Conservation (phyloP, 2,888 invertebrate species). For the Coenonympha arcania region DNA sequence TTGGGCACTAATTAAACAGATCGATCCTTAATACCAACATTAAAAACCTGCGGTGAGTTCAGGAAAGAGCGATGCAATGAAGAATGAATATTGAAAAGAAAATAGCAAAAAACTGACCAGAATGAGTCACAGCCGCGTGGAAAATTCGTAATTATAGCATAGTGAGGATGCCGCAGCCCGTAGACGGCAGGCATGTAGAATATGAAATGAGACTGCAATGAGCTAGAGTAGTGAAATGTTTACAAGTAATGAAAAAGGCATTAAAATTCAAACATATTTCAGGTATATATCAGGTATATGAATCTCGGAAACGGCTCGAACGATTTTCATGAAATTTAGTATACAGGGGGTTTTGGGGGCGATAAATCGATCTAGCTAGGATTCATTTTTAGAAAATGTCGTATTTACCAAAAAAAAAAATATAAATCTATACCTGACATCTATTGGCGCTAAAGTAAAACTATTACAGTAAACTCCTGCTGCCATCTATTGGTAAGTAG, state of each 20-base stretch:
- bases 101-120: background rate
- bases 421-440: no score
- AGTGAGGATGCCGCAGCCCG: background rate
- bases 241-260: background rate
- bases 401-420: no score
- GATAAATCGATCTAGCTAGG: no score
- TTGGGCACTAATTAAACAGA: no score
- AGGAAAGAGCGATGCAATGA: background rate
- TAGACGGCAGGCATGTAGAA: background rate
- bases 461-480: no score
- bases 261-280: background rate
- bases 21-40: background rate
- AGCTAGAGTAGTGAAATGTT: background rate
- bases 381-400: no score
- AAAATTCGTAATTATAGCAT: slow-evolving; percentile 1
- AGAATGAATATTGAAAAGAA: background rate
- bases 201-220: background rate
- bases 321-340: no score
- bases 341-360: no score
- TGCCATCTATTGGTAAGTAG: no score
- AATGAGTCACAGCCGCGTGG: background rate
- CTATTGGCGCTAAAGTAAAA: no score
- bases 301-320: no score
- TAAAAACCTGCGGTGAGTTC: slow-evolving; percentile 4
- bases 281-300: no score